Percentiles rank a stretch among this genome's conserved stretches.
Evolutionary conservation across 2,113 vertebrate genomes (phyloP).

Genomic region (Gavia stellata): DNA sequence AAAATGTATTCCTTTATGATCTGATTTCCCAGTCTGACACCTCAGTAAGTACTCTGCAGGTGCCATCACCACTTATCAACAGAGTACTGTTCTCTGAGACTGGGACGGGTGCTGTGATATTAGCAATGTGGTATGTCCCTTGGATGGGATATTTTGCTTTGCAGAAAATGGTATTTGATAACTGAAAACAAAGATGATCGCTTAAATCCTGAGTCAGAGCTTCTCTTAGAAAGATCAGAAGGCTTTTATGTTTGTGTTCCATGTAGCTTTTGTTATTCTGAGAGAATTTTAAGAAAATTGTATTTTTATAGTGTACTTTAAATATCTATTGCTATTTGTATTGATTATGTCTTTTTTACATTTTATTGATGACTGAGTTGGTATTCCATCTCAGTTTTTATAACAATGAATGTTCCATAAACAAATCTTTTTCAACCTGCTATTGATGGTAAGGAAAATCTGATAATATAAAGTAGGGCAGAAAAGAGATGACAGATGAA

Average conservation of each 20-base stretch:
- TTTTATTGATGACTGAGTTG: neutral
- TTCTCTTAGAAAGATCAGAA: neutral
- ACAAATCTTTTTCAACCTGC: neutral
- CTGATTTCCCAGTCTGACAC: neutral
- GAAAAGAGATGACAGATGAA: neutral
- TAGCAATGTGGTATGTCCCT: neutral
- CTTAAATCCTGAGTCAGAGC: neutral
- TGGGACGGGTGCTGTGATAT: neutral
- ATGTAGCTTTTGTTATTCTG: neutral
- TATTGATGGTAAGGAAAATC: neutral
- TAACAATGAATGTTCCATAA: neutral
- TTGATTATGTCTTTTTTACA: neutral
- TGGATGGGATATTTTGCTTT: neutral
- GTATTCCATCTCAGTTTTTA: neutral
- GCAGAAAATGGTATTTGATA: neutral
- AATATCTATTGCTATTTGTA: neutral
- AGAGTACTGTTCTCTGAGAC: neutral
- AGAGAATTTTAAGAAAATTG: neutral
- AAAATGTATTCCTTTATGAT: neutral
- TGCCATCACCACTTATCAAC: neutral
- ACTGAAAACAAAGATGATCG: neutral
- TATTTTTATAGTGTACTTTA: neutral
- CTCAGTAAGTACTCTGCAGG: neutral
- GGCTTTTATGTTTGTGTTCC: neutral
- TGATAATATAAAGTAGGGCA: neutral